Base-by-base conservation (phyloP, 1,140 invertebrate species). In the Trichoplusia ni region DNA sequence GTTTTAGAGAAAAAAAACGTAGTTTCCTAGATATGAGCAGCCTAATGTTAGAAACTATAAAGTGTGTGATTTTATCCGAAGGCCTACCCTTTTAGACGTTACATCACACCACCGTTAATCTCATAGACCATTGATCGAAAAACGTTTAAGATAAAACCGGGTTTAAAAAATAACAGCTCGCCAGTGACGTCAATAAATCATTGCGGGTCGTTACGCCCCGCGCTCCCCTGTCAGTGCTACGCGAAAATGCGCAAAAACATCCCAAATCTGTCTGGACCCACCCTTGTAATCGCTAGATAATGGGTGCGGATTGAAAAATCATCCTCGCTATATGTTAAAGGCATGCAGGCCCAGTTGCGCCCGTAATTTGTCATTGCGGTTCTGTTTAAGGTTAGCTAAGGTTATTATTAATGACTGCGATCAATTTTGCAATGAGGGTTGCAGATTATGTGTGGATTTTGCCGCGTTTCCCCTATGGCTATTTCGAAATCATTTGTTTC, bases 201-300 rank as follows among this genome's bases (percentile, higher is more conserved):
- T 74, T 27, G 38, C 5, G 42, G 70, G 63, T 67, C 64, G 64
- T 73, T 67, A 64, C 35, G 33, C 31, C 62, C 64, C 61, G 29
- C 60, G 37, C 64, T n/a, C 64, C 65, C 27, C 54, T 69, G 64
- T 65, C 67, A 27, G 53, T 47, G 40, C 21, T 40, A 37, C 27
- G 47, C 61, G 61, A 54, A 64, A 58, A 65, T 47, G 54, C 53
- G 67, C 64, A 75, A 78, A 77, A 78, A 73, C 69, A 71, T 65
- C 67, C 75, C 62, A 61, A 70, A 73, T 72, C 71, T 66, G 66
- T 71, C 67, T 69, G 71, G 75, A 70, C 63, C 65, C 70, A 73
- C 70, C 73, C 75, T 73, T 78, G 75, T 77, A 77, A 77, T 77
- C 72, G 68, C 63, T 66, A 72, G 67, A 77, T 77, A 75, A 77